These are phyloP conservation scores for Ylistrum balloti DNA, from an alignment of 1,140 invertebrate genomes.

Conservation along the genomic window DNA sequence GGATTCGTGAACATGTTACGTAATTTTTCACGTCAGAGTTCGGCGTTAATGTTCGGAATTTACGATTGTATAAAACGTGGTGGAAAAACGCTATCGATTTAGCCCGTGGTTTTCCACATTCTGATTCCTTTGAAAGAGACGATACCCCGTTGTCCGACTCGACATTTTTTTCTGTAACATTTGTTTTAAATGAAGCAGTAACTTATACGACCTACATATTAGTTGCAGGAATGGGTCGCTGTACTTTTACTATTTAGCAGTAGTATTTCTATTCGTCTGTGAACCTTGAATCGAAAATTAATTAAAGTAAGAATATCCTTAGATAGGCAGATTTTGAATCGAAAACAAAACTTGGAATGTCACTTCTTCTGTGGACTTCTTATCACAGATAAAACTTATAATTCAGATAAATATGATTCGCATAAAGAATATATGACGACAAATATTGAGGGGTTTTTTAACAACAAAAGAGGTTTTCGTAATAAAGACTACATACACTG, in stretches of 20 bases:
- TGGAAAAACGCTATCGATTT: neutral
- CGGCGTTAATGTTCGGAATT: neutral
- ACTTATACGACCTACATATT: neutral
- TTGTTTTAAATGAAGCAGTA: neutral
- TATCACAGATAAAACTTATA: too few species aligned
- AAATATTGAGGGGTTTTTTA: too few species aligned
- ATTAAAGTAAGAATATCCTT: too few species aligned
- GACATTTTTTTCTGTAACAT: neutral
- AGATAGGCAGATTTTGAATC: too few species aligned
- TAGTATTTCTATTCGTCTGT: too few species aligned
- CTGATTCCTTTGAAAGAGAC: neutral
- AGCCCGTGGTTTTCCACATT: neutral
- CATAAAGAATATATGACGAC: too few species aligned
- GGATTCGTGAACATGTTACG: slow-evolving; percentile 31
- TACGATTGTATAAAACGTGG: neutral
- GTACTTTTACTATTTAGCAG: neutral
- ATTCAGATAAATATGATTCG: too few species aligned
- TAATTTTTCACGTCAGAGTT: neutral
- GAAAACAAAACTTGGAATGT: too few species aligned
- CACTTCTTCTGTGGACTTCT: too few species aligned
- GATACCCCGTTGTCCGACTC: neutral
- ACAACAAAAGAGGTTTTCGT: too few species aligned
- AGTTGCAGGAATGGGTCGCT: neutral
- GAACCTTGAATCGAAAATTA: too few species aligned
- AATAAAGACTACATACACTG: too few species aligned